Percentiles rank a stretch among this genome's conserved stretches.
These are phyloP conservation scores for Frankliniella fusca DNA, from an alignment of 2,888 invertebrate species.

Conservation along the genomic window DNA sequence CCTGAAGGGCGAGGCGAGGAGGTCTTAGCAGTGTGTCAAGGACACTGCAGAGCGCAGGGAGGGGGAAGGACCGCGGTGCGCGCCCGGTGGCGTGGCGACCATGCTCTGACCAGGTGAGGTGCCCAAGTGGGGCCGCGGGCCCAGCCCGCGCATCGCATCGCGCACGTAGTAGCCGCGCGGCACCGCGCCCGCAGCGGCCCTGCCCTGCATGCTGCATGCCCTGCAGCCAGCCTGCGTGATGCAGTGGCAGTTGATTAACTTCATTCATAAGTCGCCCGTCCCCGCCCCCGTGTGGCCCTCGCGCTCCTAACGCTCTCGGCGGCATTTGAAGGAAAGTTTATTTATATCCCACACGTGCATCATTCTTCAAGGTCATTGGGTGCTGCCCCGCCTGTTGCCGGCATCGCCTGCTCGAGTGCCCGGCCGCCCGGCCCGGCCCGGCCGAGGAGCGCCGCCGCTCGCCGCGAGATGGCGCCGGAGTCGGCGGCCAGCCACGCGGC, in stretches of 20 bases:
- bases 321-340: constrained; percentile 23
- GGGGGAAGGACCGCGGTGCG: too few species aligned
- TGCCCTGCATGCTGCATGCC: constrained; percentile 36
- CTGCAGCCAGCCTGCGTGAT: neutral
- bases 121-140: too few species aligned
- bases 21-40: too few species aligned
- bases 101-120: too few species aligned
- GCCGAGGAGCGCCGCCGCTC: neutral
- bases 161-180: too few species aligned
- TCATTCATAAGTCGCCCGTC: neutral
- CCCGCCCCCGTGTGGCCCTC: neutral
- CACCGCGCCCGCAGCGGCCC: neutral
- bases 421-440: neutral
- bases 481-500: constrained; percentile 5
- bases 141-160: too few species aligned
- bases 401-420: neutral
- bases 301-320: neutral
- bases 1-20: too few species aligned
- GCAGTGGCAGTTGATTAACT: neutral
- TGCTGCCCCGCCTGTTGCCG: constrained; percentile 17
- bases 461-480: constrained; percentile 13
- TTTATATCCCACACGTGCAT: constrained; percentile 26
- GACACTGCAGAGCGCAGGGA: too few species aligned
- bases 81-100: too few species aligned
- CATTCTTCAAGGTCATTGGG: constrained; percentile 15